Percentiles rank a stretch among this genome's conserved stretches.
Evolutionary conservation across 2,888 invertebrate genomes (phyloP).

Genomic region (Oscheius sp.): DNA sequence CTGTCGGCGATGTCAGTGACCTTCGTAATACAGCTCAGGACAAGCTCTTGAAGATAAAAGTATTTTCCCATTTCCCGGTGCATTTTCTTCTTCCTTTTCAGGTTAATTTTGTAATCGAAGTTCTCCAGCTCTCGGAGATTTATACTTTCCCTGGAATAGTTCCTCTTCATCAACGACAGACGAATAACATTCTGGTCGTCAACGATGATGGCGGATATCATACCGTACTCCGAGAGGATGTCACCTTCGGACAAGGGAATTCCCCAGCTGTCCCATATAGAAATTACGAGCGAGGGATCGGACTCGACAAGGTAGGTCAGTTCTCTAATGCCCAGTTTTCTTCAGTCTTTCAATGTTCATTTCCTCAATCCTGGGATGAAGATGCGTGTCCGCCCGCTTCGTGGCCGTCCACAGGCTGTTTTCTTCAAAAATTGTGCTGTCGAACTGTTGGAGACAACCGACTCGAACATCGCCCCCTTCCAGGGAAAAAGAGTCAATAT

Average conservation of each 20-base stretch:
- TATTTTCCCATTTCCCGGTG: conserved; percentile 2
- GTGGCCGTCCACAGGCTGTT: conserved; percentile 32
- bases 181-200: conserved; percentile 62
- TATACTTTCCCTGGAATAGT: conserved; percentile 39
- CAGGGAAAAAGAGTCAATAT: conserved; percentile 20
- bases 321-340: neutral
- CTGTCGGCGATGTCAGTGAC: conserved; percentile 70
- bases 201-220: conserved; percentile 44
- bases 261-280: conserved; percentile 29
- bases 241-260: conserved; percentile 17
- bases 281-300: conserved; percentile 19
- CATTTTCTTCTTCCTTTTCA: conserved; percentile 18
- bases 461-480: conserved; percentile 24
- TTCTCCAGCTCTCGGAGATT: conserved; percentile 66
- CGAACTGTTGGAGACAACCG: conserved; percentile 21
- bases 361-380: conserved; percentile 51
- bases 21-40: conserved; percentile 67
- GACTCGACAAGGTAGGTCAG: conserved; percentile 20
- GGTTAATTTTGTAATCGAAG: conserved; percentile 70
- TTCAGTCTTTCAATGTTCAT: conserved; percentile 44
- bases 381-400: conserved; percentile 44
- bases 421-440: conserved; percentile 34
- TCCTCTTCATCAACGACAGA: conserved; percentile 46
- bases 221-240: conserved; percentile 23
- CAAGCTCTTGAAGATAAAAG: conserved; percentile 68